These are phyloP conservation scores for Suncus etruscus DNA, from an alignment of 2,113 vertebrate genomes.

Conservation along the genomic window DNA sequence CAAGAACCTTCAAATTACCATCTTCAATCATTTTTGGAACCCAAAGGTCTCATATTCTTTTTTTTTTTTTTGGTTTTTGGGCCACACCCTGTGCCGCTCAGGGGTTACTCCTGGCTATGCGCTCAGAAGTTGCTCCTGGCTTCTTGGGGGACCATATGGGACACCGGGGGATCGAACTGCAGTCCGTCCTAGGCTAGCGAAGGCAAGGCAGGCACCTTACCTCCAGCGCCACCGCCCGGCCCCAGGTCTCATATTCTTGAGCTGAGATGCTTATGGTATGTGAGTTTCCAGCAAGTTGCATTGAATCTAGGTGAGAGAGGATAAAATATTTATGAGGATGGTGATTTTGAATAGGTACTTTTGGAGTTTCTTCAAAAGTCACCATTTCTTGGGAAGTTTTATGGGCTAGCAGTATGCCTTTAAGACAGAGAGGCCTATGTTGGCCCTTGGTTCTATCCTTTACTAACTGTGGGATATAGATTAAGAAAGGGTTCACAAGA, in stretches of 20 bases:
- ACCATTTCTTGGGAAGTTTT: neutral
- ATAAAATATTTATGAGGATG: neutral
- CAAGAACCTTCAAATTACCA: constrained; percentile 15
- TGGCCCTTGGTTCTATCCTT: neutral
- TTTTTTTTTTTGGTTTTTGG: no score
- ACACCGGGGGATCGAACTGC: no score
- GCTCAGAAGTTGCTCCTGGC: no score
- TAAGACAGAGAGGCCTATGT: neutral
- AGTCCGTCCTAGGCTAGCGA: no score
- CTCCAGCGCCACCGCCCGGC: no score
- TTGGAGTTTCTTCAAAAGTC: neutral
- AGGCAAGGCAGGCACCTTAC: no score
- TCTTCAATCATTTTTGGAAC: neutral
- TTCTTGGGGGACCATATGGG: no score
- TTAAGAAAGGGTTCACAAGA: neutral
- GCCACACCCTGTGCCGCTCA: no score
- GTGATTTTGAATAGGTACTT: neutral
- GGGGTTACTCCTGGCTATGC: no score
- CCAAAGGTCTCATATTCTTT: neutral
- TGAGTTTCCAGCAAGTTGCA: constrained; percentile 6
- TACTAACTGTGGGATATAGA: neutral
- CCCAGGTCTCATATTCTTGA: constrained; percentile 4
- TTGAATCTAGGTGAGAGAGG: neutral
- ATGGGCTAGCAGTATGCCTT: neutral
- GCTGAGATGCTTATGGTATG: neutral